These are phyloP conservation scores for Esox niger DNA, from an alignment of 2,113 vertebrate genomes.

Conservation along the genomic window DNA sequence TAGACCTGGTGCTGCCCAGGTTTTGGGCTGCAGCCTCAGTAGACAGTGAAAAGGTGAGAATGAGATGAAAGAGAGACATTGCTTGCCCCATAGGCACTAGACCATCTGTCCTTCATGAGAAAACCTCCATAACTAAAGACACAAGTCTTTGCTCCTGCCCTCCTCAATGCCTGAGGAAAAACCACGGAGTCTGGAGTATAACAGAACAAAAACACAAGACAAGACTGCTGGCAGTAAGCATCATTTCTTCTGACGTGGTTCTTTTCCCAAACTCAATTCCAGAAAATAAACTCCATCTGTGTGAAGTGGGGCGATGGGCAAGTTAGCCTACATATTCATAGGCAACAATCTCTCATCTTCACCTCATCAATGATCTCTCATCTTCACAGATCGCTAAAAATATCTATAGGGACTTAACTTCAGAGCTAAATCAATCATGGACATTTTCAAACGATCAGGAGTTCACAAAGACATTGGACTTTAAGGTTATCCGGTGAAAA, in stretches of 20 bases:
- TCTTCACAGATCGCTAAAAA: neutral
- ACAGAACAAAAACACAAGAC: neutral
- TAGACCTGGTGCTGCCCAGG: slow-evolving; percentile 7
- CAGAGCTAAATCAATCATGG: neutral
- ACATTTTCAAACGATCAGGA: neutral
- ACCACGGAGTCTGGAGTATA: too few species aligned
- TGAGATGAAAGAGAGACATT: too few species aligned
- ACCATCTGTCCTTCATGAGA: too few species aligned
- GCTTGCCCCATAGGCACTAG: too few species aligned
- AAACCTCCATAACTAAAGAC: too few species aligned
- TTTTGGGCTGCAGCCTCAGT: neutral
- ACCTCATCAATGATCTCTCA: neutral
- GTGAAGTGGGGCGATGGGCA: too few species aligned
- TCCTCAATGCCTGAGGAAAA: neutral
- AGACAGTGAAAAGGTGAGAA: too few species aligned
- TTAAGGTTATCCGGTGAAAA: too few species aligned
- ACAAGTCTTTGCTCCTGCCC: too few species aligned
- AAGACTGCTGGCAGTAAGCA: neutral
- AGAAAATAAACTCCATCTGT: too few species aligned
- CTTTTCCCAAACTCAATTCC: neutral
- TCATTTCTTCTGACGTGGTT: neutral
- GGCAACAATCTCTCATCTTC: too few species aligned
- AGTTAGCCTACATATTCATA: too few species aligned
- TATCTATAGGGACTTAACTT: neutral
- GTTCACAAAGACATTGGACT: neutral